Evolutionary conservation across 2,113 vertebrate species (phyloP).

Genomic region (Apistogramma diplotaenia): DNA sequence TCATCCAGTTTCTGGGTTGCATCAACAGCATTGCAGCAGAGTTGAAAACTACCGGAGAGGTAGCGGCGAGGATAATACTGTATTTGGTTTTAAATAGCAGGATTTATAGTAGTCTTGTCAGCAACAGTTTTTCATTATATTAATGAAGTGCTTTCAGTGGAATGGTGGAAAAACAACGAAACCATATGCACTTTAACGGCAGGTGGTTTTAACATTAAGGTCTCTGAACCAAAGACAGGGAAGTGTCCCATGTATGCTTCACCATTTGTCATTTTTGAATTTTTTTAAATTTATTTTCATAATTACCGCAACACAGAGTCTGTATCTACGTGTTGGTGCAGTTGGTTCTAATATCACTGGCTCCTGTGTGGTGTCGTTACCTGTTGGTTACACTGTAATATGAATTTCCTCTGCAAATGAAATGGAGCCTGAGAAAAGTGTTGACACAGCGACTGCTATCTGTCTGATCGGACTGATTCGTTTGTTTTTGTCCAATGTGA

Average conservation of each 20-base stretch:
- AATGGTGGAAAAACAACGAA: not conserved
- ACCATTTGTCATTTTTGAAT: not conserved
- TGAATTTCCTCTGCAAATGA: not conserved
- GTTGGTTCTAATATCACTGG: not conserved
- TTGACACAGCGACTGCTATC: constrained; percentile 15
- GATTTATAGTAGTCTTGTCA: not conserved
- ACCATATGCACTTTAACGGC: not conserved
- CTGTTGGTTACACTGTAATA: constrained; percentile 7
- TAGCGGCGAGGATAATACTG: not conserved
- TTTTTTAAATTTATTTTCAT: not conserved
- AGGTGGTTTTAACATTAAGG: not conserved
- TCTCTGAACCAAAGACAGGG: not conserved
- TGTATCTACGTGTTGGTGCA: not conserved
- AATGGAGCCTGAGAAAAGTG: not conserved
- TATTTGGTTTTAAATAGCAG: not conserved
- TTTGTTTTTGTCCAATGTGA: constrained; percentile 25
- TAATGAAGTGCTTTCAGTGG: not conserved
- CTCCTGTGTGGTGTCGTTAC: not conserved
- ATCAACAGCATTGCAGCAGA: not conserved
- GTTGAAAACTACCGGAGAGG: not conserved
- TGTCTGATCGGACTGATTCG: not conserved
- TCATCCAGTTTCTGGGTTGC: not conserved
- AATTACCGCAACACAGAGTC: not conserved
- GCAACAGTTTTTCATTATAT: not conserved
- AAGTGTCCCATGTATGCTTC: not conserved